Evolutionary conservation across 2,888 invertebrate genomes (phyloP).

Genomic region (Volucella bombylans): DNA sequence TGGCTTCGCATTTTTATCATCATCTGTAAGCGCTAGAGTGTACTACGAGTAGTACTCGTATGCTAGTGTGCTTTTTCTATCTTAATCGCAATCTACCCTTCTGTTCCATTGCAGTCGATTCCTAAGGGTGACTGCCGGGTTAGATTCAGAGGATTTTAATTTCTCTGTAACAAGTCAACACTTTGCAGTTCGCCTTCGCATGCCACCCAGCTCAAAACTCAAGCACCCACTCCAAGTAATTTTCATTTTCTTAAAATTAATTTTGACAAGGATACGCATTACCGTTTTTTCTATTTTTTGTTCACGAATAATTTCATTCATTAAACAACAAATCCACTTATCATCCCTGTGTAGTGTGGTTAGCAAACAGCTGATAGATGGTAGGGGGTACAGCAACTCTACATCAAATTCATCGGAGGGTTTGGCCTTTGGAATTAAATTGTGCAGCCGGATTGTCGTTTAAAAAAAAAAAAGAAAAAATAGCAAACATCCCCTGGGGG

Average conservation of each 20-base stretch:
- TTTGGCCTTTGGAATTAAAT: constrained; percentile 52
- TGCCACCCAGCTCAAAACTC: not conserved
- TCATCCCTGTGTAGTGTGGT: constrained; percentile 60
- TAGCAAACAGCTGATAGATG: constrained; percentile 38
- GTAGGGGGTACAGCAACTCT: constrained; percentile 15
- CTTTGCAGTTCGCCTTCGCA: constrained; percentile 28
- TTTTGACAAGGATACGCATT: constrained; percentile 65
- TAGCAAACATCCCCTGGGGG: constrained; percentile 42
- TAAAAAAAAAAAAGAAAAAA: constrained; percentile 19
- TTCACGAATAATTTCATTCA: constrained; percentile 53
- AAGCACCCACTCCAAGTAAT: constrained; percentile 35
- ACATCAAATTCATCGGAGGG: constrained; percentile 1
- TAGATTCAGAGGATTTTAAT: constrained; percentile 48
- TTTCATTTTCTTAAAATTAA: constrained; percentile 72
- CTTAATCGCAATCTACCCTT: constrained; percentile 73
- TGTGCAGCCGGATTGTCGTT: constrained; percentile 49
- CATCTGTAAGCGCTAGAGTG: constrained; percentile 73
- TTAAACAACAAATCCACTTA: constrained; percentile 67
- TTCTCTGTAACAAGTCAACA: constrained; percentile 66
- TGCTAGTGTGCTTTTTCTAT: constrained; percentile 36
- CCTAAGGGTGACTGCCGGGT: not conserved
- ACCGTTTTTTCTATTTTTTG: constrained; percentile 11
- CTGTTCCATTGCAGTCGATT: constrained; percentile 51
- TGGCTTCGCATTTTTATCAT: constrained; percentile 61
- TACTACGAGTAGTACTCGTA: not conserved